These are phyloP conservation scores for Strigamia transsilvanica DNA, from an alignment of 2,888 invertebrate genomes.

Conservation along the genomic window DNA sequence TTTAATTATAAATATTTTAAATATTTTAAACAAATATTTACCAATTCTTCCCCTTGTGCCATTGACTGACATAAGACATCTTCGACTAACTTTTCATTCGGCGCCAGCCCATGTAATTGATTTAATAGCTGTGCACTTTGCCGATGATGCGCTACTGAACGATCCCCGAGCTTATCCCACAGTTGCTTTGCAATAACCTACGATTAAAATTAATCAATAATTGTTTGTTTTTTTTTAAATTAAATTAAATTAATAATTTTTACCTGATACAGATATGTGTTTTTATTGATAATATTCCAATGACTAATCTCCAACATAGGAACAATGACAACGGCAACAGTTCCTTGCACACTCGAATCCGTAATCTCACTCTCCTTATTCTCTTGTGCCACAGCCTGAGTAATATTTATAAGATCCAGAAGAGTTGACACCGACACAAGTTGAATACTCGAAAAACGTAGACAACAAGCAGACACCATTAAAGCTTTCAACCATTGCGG, in stretches of 20 bases:
- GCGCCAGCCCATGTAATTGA: conserved; percentile 77
- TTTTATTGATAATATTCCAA: conserved; percentile 73
- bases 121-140: conserved; percentile 76
- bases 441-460: conserved; percentile 67
- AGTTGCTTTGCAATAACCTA: conserved; percentile 74
- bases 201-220: conserved; percentile 57
- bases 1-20: neutral
- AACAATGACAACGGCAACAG: conserved; percentile 74
- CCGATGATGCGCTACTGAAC: conserved; percentile 70
- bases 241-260: conserved; percentile 55
- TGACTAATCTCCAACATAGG: conserved; percentile 75
- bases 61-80: conserved; percentile 70
- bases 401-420: conserved; percentile 74
- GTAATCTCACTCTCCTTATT: neutral
- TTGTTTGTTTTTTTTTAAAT: neutral
- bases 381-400: conserved; percentile 66
- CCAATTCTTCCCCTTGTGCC: conserved; percentile 62
- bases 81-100: conserved; percentile 73
- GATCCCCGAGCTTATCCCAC: conserved; percentile 75
- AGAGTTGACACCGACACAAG: conserved; percentile 75
- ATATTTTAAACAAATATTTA: conserved; percentile 3
- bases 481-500: conserved; percentile 78
- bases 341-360: conserved; percentile 56
- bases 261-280: conserved; percentile 75
- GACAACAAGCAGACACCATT: conserved; percentile 74